Conservation (phyloP, 2,797 vertebrate species). For the Tenualosa ilisha region DNA sequence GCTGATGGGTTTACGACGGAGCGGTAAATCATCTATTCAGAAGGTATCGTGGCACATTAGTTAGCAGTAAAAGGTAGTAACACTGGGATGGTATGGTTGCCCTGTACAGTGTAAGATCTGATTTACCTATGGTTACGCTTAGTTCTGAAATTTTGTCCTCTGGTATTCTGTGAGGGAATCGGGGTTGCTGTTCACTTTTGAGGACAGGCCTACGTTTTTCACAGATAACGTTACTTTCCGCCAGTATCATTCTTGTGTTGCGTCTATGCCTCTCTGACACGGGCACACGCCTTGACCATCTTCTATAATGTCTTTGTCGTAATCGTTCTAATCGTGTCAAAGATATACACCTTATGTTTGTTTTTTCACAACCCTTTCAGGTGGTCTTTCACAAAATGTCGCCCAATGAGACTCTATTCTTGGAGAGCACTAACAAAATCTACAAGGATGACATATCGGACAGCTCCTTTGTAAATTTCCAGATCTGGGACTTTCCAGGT, state of each 20-base stretch:
- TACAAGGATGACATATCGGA: conserved; percentile 99
- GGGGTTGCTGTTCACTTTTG: background rate
- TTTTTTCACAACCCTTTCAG: conserved; percentile 49
- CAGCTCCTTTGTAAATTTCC: conserved; percentile 99
- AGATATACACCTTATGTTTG: background rate
- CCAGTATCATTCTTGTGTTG: no score
- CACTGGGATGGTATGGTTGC: background rate
- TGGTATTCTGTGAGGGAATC: background rate
- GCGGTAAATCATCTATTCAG: conserved; percentile 94
- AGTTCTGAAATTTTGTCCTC: background rate
- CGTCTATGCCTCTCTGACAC: no score
- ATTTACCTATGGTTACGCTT: background rate
- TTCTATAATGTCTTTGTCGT: background rate
- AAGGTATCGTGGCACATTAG: conserved; percentile 72
- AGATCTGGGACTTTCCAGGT: conserved; percentile 99
- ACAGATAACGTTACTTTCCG: no score
- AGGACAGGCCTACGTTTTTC: background rate
- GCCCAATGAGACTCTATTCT: conserved; percentile 96
- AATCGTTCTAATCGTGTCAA: background rate
- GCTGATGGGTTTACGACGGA: conserved; percentile 90
- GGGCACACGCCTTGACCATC: no score
- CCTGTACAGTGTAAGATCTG: background rate
- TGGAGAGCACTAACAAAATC: conserved; percentile 99
- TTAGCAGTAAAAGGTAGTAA: background rate
- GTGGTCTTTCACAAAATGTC: conserved; percentile 99